Percentiles rank a stretch among this genome's conserved stretches.
These are phyloP conservation scores for Amazonetta brasiliensis DNA, from an alignment of 2,797 vertebrate genomes.

Conservation along the genomic window DNA sequence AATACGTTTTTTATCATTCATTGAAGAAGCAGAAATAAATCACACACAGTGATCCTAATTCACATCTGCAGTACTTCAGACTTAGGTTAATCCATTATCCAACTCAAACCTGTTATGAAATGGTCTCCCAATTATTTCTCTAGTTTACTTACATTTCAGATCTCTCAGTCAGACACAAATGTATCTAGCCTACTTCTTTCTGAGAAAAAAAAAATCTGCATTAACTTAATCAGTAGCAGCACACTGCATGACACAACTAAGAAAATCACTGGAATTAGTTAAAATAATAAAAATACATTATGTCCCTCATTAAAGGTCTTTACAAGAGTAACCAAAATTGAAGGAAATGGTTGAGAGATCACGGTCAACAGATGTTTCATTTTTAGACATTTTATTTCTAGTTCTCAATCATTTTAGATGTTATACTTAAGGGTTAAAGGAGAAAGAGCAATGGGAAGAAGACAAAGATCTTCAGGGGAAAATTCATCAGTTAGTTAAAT, in stretches of 20 bases:
- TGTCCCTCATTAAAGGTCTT: conserved; percentile 27
- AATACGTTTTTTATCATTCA: background rate
- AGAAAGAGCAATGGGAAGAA: conserved; percentile 9
- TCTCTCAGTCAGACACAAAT: background rate
- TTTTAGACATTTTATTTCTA: conserved; percentile 54
- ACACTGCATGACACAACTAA: conserved; percentile 19
- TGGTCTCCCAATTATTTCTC: background rate
- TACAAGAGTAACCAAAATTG: conserved; percentile 21
- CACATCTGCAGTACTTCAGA: background rate
- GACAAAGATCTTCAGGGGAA: conserved; percentile 13
- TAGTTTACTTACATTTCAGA: background rate
- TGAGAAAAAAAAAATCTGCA: conserved; percentile 12
- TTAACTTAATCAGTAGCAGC: conserved; percentile 46
- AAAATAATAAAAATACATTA: conserved; percentile 51
- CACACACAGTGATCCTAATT: background rate
- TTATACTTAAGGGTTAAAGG: conserved; percentile 12
- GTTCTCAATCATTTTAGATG: conserved; percentile 21
- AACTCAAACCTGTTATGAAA: background rate
- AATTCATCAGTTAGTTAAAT: conserved; percentile 15
- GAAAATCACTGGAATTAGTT: conserved; percentile 25
- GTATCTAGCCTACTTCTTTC: background rate
- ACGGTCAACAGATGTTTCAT: conserved; percentile 63
- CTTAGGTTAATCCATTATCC: background rate
- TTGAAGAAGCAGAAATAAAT: conserved; percentile 17
- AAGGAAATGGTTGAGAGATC: conserved; percentile 55